phyloP scores from a whole-genome alignment of 53 echinoderm and acorn worm species.

The Glandiceps talaboti region DNA sequence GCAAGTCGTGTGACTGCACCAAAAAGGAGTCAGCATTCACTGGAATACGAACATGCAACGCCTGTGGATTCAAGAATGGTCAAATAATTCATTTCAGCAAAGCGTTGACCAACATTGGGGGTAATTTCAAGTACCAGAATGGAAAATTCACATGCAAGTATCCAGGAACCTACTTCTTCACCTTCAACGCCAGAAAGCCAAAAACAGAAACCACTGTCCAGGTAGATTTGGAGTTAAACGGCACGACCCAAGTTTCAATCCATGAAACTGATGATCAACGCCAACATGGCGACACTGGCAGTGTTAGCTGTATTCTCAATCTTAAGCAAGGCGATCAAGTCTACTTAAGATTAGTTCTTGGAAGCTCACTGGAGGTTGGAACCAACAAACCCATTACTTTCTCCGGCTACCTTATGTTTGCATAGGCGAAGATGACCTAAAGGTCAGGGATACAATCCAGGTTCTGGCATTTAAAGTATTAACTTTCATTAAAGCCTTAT shows the following conservation, averaged over 20 bases:
- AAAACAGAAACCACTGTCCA: neutral
- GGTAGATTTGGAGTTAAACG: neutral
- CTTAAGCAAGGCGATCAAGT: neutral
- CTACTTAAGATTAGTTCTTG: neutral
- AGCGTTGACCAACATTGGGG: neutral
- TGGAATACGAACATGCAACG: neutral
- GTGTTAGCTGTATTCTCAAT: neutral
- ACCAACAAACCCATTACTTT: neutral
- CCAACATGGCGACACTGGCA: neutral
- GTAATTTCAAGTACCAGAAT: neutral
- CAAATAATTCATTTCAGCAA: neutral
- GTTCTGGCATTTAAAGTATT: no score
- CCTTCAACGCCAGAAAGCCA: neutral
- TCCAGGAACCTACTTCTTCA: neutral
- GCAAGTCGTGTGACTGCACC: conserved; percentile 4
- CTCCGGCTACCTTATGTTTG: neutral
- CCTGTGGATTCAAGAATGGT: neutral
- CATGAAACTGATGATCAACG: neutral
- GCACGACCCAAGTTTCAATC: neutral
- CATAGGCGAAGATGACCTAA: no score
- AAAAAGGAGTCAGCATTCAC: neutral
- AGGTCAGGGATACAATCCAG: no score
- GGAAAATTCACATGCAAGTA: neutral
- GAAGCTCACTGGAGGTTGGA: neutral
- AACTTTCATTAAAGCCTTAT: no score